phyloP scores from a whole-genome alignment of 2,888 invertebrate genomes.

The Pteria penguin region DNA sequence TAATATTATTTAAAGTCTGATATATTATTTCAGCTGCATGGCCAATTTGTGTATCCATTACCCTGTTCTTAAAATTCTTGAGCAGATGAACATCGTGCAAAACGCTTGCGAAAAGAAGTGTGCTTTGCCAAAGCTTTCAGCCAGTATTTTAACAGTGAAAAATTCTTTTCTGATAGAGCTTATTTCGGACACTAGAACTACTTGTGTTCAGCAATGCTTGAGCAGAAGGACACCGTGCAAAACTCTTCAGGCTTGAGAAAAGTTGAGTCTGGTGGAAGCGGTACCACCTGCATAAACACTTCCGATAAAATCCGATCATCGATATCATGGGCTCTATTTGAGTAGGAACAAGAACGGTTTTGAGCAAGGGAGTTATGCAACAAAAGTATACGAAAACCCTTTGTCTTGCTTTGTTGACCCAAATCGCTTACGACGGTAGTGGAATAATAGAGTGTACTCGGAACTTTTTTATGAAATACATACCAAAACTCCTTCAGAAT shows the following conservation, averaged over 20 bases:
- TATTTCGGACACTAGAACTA: too few relatives aligned
- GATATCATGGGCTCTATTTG: background rate
- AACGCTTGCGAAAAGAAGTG: background rate
- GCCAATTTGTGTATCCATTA: too few relatives aligned
- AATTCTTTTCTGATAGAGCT: too few relatives aligned
- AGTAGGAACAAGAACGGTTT: constrained; percentile 3
- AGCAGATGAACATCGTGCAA: background rate
- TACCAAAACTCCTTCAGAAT: background rate
- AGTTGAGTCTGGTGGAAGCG: constrained; percentile 15
- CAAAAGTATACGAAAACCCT: background rate
- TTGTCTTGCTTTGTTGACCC: background rate
- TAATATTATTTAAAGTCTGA: too few relatives aligned
- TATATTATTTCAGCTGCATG: too few relatives aligned
- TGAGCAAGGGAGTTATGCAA: constrained; percentile 1
- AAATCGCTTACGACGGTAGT: background rate
- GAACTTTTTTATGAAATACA: background rate
- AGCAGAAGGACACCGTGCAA: background rate
- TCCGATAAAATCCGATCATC: background rate
- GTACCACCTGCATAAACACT: constrained; percentile 25
- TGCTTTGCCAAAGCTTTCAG: too few relatives aligned
- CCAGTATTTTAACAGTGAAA: too few relatives aligned
- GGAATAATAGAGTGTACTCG: background rate
- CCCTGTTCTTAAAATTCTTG: background rate
- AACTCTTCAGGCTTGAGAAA: background rate
- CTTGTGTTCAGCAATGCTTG: too few relatives aligned